Evolutionary conservation across 2,888 invertebrate species (phyloP).

Genomic region (Alviniconcha strummeri): DNA sequence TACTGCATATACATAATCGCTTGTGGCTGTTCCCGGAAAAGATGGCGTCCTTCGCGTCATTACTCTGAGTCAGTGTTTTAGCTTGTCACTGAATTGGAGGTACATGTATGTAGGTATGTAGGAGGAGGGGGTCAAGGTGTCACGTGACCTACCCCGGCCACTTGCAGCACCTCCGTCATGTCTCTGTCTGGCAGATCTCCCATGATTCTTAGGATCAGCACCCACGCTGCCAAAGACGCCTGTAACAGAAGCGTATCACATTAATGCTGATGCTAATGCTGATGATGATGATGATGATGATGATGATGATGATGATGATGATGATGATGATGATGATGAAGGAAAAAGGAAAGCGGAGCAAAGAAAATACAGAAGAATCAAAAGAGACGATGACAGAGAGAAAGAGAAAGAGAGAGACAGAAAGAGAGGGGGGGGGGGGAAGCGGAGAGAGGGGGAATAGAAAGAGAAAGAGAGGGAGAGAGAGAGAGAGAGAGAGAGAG

Average conservation of each 20-base stretch:
- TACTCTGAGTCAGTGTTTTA: no score
- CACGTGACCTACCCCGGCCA: conserved; percentile 58
- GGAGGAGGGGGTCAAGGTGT: no score
- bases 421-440: neutral
- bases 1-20: no score
- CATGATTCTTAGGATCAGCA: conserved; percentile 64
- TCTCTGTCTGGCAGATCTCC: conserved; percentile 63
- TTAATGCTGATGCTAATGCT: neutral
- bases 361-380: no score
- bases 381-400: neutral
- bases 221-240: conserved; percentile 66
- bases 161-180: conserved; percentile 48
- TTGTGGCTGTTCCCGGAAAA: no score
- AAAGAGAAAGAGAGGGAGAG: neutral
- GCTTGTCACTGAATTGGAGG: no score
- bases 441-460: neutral
- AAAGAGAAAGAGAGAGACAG: neutral
- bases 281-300: neutral
- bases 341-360: no score
- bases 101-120: no score
- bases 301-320: neutral
- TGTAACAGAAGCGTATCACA: conserved; percentile 37
- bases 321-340: neutral
- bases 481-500: neutral
- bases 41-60: no score